These are phyloP conservation scores for Esox lucius DNA, from an alignment of 2,797 vertebrate genomes.

Conservation along the genomic window DNA sequence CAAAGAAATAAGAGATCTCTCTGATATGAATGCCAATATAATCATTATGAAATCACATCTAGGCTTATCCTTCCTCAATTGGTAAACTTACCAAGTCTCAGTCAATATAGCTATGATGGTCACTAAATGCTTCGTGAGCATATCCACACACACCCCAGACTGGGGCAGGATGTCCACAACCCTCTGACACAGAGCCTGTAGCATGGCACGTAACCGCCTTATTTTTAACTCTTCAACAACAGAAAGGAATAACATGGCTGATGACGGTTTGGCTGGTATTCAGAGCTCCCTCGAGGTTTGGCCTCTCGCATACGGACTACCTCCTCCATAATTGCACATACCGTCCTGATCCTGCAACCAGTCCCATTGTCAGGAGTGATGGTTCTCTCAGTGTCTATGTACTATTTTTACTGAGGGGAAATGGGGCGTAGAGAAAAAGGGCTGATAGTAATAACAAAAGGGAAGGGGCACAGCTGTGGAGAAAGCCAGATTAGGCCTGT, in stretches of 20 bases:
- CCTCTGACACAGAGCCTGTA: neutral
- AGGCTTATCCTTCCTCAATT: no score
- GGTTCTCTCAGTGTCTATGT: neutral
- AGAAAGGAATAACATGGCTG: neutral
- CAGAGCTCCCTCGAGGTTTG: neutral
- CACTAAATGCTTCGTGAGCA: neutral
- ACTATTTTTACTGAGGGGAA: neutral
- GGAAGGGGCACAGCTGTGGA: neutral
- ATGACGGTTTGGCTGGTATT: neutral
- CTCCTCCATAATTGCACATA: neutral
- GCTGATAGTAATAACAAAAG: neutral
- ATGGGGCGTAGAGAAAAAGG: neutral
- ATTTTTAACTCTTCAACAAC: neutral
- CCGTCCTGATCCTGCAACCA: neutral
- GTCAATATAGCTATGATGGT: neutral
- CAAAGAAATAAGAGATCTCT: no score
- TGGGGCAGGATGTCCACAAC: neutral
- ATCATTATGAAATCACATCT: no score
- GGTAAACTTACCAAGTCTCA: neutral
- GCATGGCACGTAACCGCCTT: neutral
- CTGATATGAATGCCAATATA: no score
- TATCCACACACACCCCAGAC: no score
- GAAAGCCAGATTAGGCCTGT: neutral
- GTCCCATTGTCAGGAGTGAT: neutral
- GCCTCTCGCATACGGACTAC: neutral